A percentile compares a stretch with the other conserved stretches of the same genome.
phyloP scores from a whole-genome alignment of 2,113 vertebrate genomes.

The Centrocercus urophasianus region DNA sequence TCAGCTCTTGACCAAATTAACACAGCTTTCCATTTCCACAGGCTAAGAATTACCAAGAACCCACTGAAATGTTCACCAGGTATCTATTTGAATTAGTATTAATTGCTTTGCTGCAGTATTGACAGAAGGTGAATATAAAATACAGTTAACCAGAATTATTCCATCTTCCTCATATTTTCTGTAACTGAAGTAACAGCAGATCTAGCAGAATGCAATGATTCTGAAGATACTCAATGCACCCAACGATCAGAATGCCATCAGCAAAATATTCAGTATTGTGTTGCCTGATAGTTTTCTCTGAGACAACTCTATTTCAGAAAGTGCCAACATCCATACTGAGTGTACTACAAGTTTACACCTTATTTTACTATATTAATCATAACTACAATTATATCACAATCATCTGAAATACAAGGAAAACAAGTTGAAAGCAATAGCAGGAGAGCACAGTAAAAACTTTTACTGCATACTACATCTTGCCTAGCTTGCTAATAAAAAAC shows the following conservation, averaged over 20 bases:
- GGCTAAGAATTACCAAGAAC: background rate
- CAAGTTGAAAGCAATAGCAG: conserved; percentile 42
- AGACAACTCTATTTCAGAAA: background rate
- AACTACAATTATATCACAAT: conserved; percentile 44
- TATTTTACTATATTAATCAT: conserved; percentile 36
- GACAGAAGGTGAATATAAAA: background rate
- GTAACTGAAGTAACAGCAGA: background rate
- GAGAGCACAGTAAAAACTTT: conserved; percentile 59
- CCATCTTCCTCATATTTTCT: background rate
- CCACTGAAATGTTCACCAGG: background rate
- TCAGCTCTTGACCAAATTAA: background rate
- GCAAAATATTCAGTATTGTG: background rate
- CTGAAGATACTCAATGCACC: background rate
- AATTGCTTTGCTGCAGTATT: background rate
- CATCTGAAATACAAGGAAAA: conserved; percentile 8
- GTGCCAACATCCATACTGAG: background rate
- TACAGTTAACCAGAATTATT: background rate
- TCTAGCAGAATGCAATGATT: background rate
- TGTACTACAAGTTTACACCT: background rate
- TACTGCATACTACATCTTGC: conserved; percentile 58
- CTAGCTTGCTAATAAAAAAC: conserved; percentile 71
- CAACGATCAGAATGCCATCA: background rate
- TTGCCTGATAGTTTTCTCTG: background rate
- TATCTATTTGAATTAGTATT: background rate
- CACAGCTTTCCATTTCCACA: background rate